These are phyloP conservation scores for Eulemur albifrons DNA, from an alignment of 2,797 vertebrate genomes.

Conservation along the genomic window DNA sequence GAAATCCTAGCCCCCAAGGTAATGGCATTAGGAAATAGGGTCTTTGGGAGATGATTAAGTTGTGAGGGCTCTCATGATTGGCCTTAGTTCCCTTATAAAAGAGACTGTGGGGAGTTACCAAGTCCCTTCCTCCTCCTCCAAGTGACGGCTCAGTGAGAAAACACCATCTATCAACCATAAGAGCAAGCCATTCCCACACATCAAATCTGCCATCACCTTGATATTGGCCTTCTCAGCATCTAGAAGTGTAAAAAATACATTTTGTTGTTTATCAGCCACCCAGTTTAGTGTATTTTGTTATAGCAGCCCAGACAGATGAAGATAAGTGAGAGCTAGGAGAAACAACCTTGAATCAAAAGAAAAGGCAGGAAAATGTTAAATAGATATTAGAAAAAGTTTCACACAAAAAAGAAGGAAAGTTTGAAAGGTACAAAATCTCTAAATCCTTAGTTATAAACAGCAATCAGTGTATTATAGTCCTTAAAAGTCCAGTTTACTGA, in stretches of 20 bases:
- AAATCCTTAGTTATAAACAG: background rate
- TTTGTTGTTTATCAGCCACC: background rate
- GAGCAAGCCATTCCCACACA: background rate
- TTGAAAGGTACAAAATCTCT: background rate
- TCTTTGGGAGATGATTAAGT: background rate
- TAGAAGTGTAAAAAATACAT: background rate
- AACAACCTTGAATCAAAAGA: background rate
- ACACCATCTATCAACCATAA: background rate
- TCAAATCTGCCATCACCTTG: background rate
- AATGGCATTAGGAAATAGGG: background rate
- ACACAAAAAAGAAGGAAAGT: background rate
- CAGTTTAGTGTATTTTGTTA: background rate
- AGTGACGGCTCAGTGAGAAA: background rate
- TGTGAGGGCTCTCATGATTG: background rate
- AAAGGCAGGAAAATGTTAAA: background rate
- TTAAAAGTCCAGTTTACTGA: background rate
- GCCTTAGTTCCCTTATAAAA: background rate
- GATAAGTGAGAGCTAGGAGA: background rate
- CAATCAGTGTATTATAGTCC: background rate
- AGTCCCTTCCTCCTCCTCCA: background rate
- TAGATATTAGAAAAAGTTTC: background rate
- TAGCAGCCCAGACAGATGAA: background rate
- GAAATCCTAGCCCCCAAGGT: background rate
- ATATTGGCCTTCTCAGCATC: background rate
- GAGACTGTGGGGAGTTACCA: background rate